Evolutionary conservation across 1,140 invertebrate species (phyloP), one percentile per base, ranked within the genome.

Genomic region (Druon quercuslanigerum): DNA sequence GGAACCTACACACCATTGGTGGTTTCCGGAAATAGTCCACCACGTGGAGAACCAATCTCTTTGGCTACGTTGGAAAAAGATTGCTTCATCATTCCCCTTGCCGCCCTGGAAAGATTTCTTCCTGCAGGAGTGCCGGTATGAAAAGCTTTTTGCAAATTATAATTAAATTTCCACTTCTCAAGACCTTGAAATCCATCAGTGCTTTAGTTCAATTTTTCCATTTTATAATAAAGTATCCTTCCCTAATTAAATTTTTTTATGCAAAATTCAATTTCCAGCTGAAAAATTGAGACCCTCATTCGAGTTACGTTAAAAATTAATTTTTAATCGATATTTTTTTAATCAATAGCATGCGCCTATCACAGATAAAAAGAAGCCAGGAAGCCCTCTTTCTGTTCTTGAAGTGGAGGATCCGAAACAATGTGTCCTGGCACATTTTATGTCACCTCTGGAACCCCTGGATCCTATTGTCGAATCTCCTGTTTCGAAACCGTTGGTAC

Each of bases 31-130:
- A 90, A 85, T 79, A 91, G 89, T 81, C 91, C 90, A 52, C 88
- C 92, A 71, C 85, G 93, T 85, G 91, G 94, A 2, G 94, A 95
- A 84, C 94, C 95, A 19, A 93, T 95, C 70, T 95, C 95, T 2
- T 92, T 97, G 82, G 94, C 95, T 19, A 96, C 95, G 0, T 90
- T 97, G 76, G 95, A 97, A 88, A 92, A 95, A 86, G 96, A 97
- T 91, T 97, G 96, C 90, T 97, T 97, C 90, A 97, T 97, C 87
- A 97, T 97, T 90, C 96, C 96, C 13, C 94, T 97, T 13, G 95
- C 96, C 77, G 96, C 95, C 85, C 92, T 97, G 77, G 95, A 96
- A 89, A 92, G 96, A 78, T 97, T 97, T 91, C 92, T 97, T 83
- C 96, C 96, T 79, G 96, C 95, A 73, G 96, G 96, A 84, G 95